phyloP scores from a whole-genome alignment of 2,797 vertebrate species.

The Knipowitschia caucasica region DNA sequence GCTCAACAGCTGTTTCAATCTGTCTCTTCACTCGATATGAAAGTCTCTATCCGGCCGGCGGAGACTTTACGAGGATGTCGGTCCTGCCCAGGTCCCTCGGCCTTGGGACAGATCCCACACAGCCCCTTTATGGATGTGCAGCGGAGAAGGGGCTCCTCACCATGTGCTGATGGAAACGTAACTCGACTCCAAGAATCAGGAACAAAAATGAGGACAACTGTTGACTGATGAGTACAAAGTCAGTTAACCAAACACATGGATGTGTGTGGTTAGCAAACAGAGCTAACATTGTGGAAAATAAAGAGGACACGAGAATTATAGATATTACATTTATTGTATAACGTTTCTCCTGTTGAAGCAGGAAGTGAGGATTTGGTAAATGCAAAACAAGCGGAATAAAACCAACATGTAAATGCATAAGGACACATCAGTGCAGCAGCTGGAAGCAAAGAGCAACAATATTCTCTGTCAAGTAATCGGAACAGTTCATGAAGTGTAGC shows the following conservation, averaged over 20 bases:
- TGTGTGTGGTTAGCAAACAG: constrained; percentile 36
- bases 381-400: constrained; percentile 24
- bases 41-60: constrained; percentile 67
- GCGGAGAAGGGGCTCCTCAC: constrained; percentile 34
- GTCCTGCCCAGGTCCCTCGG: constrained; percentile 56
- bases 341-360: constrained; percentile 16
- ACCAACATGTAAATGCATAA: constrained; percentile 19
- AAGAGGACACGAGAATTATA: not conserved
- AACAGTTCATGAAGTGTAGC: constrained; percentile 3
- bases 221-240: constrained; percentile 71
- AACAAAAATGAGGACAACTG: constrained; percentile 61
- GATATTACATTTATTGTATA: constrained; percentile 52
- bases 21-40: constrained; percentile 61
- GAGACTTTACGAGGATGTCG: constrained; percentile 74
- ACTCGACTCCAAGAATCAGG: constrained; percentile 68
- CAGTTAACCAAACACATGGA: constrained; percentile 53
- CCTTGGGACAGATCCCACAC: constrained; percentile 64
- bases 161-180: constrained; percentile 63
- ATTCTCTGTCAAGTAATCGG: constrained; percentile 23
- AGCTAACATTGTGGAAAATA: not conserved
- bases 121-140: constrained; percentile 54
- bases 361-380: constrained; percentile 15
- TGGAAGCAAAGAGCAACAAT: constrained; percentile 10
- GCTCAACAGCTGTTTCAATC: constrained; percentile 67
- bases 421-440: constrained; percentile 16